Percentiles rank a stretch among this genome's conserved stretches.
These are phyloP conservation scores for Thinocorus orbignyianus DNA, from an alignment of 2,113 vertebrate species.

Conservation along the genomic window DNA sequence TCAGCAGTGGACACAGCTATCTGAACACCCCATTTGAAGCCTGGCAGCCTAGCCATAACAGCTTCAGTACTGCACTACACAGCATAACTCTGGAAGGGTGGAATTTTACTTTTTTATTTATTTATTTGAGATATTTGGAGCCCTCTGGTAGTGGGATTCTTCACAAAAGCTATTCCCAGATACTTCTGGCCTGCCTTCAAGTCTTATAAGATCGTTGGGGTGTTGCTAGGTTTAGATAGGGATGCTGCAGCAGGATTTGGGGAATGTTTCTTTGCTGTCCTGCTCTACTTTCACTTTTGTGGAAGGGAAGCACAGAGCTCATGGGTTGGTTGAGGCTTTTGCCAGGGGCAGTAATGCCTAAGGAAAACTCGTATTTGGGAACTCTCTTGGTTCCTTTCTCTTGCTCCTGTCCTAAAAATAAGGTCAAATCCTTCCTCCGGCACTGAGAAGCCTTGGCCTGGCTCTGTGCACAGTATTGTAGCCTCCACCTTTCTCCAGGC, in stretches of 20 bases:
- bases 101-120: neutral
- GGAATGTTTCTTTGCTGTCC: neutral
- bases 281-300: neutral
- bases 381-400: neutral
- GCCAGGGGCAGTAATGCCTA: neutral
- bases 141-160: neutral
- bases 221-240: neutral
- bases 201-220: neutral
- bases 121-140: neutral
- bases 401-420: neutral
- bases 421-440: neutral
- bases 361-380: neutral
- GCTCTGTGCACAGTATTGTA: neutral
- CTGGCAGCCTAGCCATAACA: neutral
- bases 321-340: neutral
- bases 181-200: neutral
- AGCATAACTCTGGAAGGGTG: neutral
- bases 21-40: neutral
- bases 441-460: neutral
- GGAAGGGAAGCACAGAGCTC: neutral
- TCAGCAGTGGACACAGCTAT: fast-evolving
- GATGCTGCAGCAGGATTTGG: neutral
- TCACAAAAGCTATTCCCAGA: neutral
- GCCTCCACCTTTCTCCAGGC: neutral
- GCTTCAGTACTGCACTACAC: neutral